Conservation (phyloP, 2,797 vertebrate species). For the Myoxocephalus aenaeus region DNA sequence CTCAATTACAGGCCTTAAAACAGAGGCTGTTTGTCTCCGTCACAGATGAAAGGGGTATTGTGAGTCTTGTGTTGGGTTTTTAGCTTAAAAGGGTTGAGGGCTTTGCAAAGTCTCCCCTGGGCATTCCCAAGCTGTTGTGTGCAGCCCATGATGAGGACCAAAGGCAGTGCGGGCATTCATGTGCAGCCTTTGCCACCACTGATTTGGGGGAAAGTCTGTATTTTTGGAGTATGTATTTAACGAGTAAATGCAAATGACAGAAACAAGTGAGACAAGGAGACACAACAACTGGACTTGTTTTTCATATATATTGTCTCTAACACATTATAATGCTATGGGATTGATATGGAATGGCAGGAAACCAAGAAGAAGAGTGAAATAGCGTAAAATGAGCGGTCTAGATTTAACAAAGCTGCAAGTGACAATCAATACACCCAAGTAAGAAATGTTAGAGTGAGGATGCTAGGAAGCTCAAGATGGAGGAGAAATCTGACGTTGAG, state of each 20-base stretch:
- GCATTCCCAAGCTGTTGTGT: slow-evolving; percentile 37
- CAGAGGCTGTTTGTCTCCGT: slow-evolving; percentile 45
- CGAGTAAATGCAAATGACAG: slow-evolving; percentile 19
- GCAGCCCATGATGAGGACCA: slow-evolving; percentile 31
- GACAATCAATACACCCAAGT: too few relatives aligned
- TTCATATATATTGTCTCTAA: too few relatives aligned
- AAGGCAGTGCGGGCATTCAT: slow-evolving; percentile 22
- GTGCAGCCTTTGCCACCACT: slow-evolving; percentile 25
- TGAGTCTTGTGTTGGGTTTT: slow-evolving; percentile 19
- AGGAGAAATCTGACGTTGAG: too few relatives aligned
- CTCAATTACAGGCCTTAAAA: slow-evolving; percentile 66
- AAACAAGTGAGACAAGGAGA: slow-evolving; percentile 2
- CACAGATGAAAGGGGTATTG: slow-evolving; percentile 39
- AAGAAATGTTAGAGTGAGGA: too few relatives aligned
- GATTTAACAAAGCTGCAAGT: too few relatives aligned
- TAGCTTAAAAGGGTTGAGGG: slow-evolving; percentile 44
- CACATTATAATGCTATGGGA: too few relatives aligned
- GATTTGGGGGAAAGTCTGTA: slow-evolving; percentile 10
- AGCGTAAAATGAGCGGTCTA: too few relatives aligned
- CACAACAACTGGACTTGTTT: too few relatives aligned
- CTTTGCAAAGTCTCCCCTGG: slow-evolving; percentile 38
- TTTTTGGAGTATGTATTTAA: background rate
- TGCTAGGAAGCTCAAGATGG: too few relatives aligned
- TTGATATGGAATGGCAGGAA: too few relatives aligned
- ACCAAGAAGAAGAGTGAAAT: too few relatives aligned